Conservation (phyloP, 2,113 vertebrate genomes). For the Callospermophilus lateralis region DNA sequence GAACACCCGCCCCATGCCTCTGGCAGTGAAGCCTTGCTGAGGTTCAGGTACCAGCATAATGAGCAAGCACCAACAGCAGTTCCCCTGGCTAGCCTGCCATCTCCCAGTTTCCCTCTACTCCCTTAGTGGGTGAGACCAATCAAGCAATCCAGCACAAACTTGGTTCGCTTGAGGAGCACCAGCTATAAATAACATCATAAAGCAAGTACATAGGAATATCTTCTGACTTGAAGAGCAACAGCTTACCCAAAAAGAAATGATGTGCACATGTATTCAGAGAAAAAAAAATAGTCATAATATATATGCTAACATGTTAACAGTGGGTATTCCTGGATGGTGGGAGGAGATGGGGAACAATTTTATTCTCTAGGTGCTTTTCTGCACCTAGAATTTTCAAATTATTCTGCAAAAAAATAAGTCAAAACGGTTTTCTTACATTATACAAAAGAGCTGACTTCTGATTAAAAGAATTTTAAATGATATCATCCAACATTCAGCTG, state of each 20-base stretch:
- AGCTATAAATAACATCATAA: background rate
- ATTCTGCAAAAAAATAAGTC: conserved; percentile 34
- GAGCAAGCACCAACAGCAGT: background rate
- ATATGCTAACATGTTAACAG: background rate
- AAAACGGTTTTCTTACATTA: background rate
- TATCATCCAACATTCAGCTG: conserved; percentile 46
- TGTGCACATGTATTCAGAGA: rapidly evolving
- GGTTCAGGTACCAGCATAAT: background rate
- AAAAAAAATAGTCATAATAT: background rate
- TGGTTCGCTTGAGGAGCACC: background rate
- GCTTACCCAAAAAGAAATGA: background rate
- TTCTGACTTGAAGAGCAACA: background rate
- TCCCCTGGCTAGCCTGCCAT: background rate
- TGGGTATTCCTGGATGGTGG: background rate
- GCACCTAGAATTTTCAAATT: background rate
- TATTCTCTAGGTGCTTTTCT: background rate
- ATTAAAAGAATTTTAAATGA: conserved; percentile 63
- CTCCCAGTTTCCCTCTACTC: background rate
- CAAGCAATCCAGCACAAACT: background rate
- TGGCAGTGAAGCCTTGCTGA: background rate
- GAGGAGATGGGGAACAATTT: background rate
- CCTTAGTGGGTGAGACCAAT: background rate
- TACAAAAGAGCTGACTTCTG: conserved; percentile 33
- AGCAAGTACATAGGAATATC: background rate
- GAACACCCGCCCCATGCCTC: background rate